A percentile compares a stretch with the other conserved stretches of the same genome.
Conservation (phyloP, 2,113 vertebrate species). For the Holacanthus passer region DNA sequence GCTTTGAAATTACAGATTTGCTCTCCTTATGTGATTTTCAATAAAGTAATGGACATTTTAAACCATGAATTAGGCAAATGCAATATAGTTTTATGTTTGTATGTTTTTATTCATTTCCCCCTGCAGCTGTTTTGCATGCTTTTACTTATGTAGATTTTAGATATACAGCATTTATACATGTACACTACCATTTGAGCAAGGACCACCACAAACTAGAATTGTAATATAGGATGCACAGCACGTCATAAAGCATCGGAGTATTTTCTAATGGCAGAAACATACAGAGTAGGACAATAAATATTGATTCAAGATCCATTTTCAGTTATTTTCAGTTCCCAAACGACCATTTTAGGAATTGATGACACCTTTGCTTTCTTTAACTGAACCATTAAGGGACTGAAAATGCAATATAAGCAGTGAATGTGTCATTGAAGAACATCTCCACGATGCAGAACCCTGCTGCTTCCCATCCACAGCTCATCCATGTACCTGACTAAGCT, state of each 20-base stretch:
- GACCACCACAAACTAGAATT: not conserved
- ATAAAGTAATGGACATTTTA: not conserved
- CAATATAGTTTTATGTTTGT: not conserved
- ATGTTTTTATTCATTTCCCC: not conserved
- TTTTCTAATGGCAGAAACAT: not conserved
- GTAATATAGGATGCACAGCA: not conserved
- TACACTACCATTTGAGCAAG: not conserved
- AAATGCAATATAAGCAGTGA: not conserved
- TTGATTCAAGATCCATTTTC: not conserved
- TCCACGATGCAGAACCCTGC: not conserved
- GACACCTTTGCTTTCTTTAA: not conserved
- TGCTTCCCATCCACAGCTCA: not conserved
- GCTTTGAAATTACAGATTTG: not conserved
- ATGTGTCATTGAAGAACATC: not conserved
- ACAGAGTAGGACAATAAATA: slow-evolving; percentile 1
- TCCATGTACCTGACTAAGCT: not conserved
- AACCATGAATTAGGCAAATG: not conserved
- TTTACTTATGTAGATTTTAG: no score
- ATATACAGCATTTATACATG: not conserved
- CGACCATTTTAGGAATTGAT: not conserved
- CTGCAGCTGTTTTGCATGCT: not conserved
- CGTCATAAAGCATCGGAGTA: not conserved
- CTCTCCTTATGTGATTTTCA: not conserved
- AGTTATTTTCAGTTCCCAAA: slow-evolving; percentile 8
- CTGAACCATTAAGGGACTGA: slow-evolving; percentile 3